These are phyloP conservation scores for Melinopterus prodromus DNA, from an alignment of 2,888 invertebrate genomes.

Conservation along the genomic window DNA sequence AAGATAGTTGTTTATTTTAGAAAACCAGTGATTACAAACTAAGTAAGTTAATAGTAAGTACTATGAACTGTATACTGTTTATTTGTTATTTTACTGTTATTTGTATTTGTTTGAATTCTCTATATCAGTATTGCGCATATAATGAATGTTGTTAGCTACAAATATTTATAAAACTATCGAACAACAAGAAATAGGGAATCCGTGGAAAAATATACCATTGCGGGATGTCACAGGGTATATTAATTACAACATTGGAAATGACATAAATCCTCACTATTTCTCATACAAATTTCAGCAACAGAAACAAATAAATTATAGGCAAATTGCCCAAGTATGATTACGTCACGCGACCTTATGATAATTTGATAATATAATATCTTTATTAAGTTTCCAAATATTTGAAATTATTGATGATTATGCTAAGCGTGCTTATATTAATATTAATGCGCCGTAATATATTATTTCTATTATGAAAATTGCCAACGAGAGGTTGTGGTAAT, in stretches of 20 bases:
- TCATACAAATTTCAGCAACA: background rate
- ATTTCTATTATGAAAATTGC: background rate
- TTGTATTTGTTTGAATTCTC: no score
- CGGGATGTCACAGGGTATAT: background rate
- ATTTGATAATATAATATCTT: background rate
- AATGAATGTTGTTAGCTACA: no score
- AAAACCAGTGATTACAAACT: no score
- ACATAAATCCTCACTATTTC: background rate
- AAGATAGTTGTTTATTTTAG: no score
- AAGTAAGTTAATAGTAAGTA: no score
- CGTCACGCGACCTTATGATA: background rate
- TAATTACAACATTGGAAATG: background rate
- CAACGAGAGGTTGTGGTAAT: background rate
- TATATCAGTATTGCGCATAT: no score
- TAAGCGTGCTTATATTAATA: background rate
- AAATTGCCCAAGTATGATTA: background rate
- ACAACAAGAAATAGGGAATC: conserved; percentile 5
- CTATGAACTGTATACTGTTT: no score
- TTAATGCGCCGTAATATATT: background rate
- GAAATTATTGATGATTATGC: background rate
- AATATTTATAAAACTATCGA: background rate
- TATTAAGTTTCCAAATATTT: conserved; percentile 4
- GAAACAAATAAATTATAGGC: background rate
- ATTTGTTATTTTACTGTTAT: no score
- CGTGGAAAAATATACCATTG: background rate